These are phyloP conservation scores for Machaerirhynchus nigripectus DNA, from an alignment of 2,113 vertebrate genomes.

Conservation along the genomic window DNA sequence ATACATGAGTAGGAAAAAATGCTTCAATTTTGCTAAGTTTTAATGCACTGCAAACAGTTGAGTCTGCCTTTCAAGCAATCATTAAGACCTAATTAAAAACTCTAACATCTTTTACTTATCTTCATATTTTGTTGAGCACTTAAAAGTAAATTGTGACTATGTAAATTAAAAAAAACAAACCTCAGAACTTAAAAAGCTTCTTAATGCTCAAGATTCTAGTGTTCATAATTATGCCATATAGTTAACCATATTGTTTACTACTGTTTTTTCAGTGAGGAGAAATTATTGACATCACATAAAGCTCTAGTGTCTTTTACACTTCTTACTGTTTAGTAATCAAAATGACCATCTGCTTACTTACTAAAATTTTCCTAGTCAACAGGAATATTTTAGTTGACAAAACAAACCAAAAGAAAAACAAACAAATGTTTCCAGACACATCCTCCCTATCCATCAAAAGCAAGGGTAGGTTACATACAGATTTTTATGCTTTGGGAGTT, in stretches of 20 bases:
- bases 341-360: not conserved
- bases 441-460: not conserved
- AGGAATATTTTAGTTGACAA: not conserved
- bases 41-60: not conserved
- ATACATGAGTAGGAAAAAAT: not conserved
- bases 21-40: not conserved
- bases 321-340: not conserved
- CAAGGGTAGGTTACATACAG: not conserved
- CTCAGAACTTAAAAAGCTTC: not conserved
- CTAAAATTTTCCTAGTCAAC: not conserved
- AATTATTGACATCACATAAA: not conserved
- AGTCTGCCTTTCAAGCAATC: not conserved
- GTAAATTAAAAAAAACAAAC: not conserved
- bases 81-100: slow-evolving; percentile 30
- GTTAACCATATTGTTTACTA: not conserved
- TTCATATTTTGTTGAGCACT: not conserved
- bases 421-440: not conserved
- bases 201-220: not conserved
- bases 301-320: not conserved
- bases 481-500: not conserved
- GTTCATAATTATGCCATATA: not conserved
- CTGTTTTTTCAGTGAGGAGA: not conserved
- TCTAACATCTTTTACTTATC: not conserved
- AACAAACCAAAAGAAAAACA: not conserved
- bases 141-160: not conserved